A percentile compares a stretch with the other conserved stretches of the same genome.
These are phyloP conservation scores for Eriosoma lanigerum DNA, from an alignment of 1,140 invertebrate species.

Conservation along the genomic window DNA sequence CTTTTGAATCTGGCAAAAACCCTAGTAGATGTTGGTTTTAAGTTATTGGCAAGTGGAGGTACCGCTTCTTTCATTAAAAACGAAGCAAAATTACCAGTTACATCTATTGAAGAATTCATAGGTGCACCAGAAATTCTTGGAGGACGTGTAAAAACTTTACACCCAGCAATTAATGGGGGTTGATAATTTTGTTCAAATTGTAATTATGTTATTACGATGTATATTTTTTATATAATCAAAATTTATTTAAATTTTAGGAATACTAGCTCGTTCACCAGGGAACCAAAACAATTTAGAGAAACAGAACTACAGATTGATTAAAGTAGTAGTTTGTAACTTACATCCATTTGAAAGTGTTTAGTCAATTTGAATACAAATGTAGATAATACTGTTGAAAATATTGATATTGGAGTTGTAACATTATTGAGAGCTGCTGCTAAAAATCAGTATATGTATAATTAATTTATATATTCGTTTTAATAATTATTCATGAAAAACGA, in stretches of 20 bases:
- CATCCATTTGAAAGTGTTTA: slow-evolving; percentile 94
- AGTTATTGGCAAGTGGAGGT: slow-evolving; percentile 91
- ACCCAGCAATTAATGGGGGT: slow-evolving; percentile 95
- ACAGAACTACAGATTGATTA: slow-evolving; percentile 74
- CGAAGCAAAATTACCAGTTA: slow-evolving; percentile 76
- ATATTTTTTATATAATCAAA: slow-evolving; percentile 1
- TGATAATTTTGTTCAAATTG: slow-evolving; percentile 54
- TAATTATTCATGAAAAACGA: too few relatives aligned
- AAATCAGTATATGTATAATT: too few relatives aligned
- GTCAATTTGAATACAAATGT: slow-evolving; percentile 78
- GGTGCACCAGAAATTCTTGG: slow-evolving; percentile 93
- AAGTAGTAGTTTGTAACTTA: slow-evolving; percentile 91
- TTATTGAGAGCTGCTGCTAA: slow-evolving; percentile 93
- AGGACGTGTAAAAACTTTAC: slow-evolving; percentile 94
- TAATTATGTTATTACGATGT: not conserved
- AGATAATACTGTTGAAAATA: slow-evolving; percentile 93
- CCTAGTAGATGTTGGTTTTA: slow-evolving; percentile 73
- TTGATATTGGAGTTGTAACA: slow-evolving; percentile 95
- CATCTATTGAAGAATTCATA: slow-evolving; percentile 81
- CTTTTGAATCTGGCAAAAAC: slow-evolving; percentile 78
- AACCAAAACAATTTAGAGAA: slow-evolving; percentile 80
- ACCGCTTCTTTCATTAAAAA: slow-evolving; percentile 80
- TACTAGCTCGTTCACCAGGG: slow-evolving; percentile 69
- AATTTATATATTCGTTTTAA: too few relatives aligned
- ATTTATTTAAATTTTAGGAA: slow-evolving; percentile 61